Evolutionary conservation across 2,797 vertebrate genomes (phyloP), one percentile per base, ranked within the genome.

Genomic region (Chelon labrosus): DNA sequence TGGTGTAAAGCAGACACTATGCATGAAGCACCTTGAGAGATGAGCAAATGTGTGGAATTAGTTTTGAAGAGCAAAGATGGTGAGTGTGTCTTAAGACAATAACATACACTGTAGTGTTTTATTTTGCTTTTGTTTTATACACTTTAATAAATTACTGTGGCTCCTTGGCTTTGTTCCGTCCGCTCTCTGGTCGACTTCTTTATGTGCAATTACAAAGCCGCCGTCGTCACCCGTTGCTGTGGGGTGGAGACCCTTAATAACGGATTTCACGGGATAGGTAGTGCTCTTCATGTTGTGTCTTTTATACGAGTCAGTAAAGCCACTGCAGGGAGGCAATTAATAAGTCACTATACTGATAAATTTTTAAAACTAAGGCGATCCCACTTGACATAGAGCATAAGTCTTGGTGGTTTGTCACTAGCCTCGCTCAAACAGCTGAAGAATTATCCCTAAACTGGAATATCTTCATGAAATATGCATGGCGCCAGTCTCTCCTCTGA

Each of bases 381-480:
- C 53, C 68, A 44, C 59, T 39, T 20, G 35, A 60, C 49, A 8
- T n/a, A 10, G 37, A 58, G 56, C 41, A 51, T 70, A 53, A 71
- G 20, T 62, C 52, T 73, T n/a, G 35, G 60, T 68, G 52, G 41
- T 55, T 60, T 78, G 55, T 77, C 52, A 38, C 51, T 46, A 49
- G 35, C 37, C 50, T 79, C 35, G n/a, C 6, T 70, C 14, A 61
- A 65, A 42, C 54, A 31, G 41, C 31, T 61, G 65, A 86, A 46
- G 41, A 81, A 75, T 73, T 9, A 61, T 66, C 54, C 56, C 49
- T 46, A 77, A 77, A 67, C 66, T 77, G 71, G 56, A 80, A 74
- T 56, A 44, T 31, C 55, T 25, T 74, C 46, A 86, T 91, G 54
- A 88, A 91, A 84, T 73, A 91, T 87, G 73, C 75, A 90, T 62